These are phyloP conservation scores for Leptodirus hochenwartii DNA, from an alignment of 2,888 invertebrate genomes.

Conservation along the genomic window DNA sequence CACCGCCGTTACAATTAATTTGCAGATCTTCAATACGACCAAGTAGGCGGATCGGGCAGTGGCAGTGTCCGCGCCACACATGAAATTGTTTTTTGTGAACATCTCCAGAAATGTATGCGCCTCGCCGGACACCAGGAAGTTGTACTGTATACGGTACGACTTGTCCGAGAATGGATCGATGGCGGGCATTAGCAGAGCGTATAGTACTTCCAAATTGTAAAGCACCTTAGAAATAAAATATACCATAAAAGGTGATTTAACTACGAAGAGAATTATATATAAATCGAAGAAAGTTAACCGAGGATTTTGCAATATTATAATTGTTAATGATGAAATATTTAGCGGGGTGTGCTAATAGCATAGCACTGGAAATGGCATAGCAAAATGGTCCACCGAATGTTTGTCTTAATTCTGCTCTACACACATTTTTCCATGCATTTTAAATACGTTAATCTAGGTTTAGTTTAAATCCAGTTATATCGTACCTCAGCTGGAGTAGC, in stretches of 20 bases:
- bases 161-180: slow-evolving; percentile 55
- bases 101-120: slow-evolving; percentile 56
- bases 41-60: slow-evolving; percentile 58
- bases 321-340: slow-evolving; percentile 3
- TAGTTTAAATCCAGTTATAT: too few species aligned
- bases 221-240: slow-evolving; percentile 38
- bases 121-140: slow-evolving; percentile 46
- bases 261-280: background rate
- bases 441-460: too few species aligned
- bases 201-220: slow-evolving; percentile 44
- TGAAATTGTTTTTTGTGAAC: slow-evolving; percentile 69
- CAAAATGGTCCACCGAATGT: too few species aligned
- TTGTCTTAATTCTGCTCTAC: too few species aligned
- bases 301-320: background rate
- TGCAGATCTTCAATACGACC: slow-evolving; percentile 73
- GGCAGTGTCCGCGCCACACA: slow-evolving; percentile 59
- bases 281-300: background rate
- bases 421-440: too few species aligned
- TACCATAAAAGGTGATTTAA: slow-evolving; percentile 8
- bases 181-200: slow-evolving; percentile 85
- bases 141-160: slow-evolving; percentile 49
- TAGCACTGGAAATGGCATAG: too few species aligned
- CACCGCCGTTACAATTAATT: slow-evolving; percentile 72
- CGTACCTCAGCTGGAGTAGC: slow-evolving; percentile 55
- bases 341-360: too few species aligned